phyloP scores from a whole-genome alignment of 2,113 vertebrate species.

The Poecilia latipinna region DNA sequence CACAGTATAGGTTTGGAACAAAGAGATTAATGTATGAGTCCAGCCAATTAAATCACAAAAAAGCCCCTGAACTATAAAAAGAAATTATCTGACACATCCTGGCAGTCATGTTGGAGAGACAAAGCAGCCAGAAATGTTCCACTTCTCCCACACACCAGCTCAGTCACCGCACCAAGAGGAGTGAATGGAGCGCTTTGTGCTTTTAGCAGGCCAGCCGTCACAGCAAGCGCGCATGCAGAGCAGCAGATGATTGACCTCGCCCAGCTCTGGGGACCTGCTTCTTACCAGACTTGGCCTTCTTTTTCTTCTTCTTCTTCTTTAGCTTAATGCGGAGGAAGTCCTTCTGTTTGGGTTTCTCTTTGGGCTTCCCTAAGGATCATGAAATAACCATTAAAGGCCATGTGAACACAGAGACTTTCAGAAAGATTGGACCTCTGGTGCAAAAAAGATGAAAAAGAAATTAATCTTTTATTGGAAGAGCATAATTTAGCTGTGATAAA shows the following conservation, averaged over 20 bases:
- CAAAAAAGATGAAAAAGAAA: no score
- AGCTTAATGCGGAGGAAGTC: conserved; percentile 89
- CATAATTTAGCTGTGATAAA: no score
- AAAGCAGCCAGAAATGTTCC: conserved; percentile 43
- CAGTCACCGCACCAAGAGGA: conserved; percentile 64
- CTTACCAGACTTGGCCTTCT: conserved; percentile 90
- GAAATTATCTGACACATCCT: conserved; percentile 17
- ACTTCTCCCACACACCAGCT: conserved; percentile 63
- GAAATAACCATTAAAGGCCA: conserved; percentile 2
- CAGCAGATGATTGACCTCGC: conserved; percentile 35
- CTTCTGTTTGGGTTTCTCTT: conserved; percentile 88
- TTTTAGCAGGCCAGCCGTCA: conserved; percentile 43
- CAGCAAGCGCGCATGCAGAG: conserved; percentile 68
- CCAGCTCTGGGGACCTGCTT: conserved; percentile 16
- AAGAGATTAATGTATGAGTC: neutral
- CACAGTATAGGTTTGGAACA: conserved; percentile 10
- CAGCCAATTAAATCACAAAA: conserved; percentile 7
- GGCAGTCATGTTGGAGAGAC: conserved; percentile 28
- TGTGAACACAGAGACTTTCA: no score
- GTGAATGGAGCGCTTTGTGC: conserved; percentile 60
- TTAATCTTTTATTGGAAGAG: no score
- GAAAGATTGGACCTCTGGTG: no score
- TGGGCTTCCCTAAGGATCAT: conserved; percentile 76
- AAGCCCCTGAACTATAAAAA: neutral
- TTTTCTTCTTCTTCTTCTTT: conserved; percentile 95